These are phyloP conservation scores for Drosophila triauraria DNA, from an alignment of 1,140 invertebrate genomes.

Conservation along the genomic window DNA sequence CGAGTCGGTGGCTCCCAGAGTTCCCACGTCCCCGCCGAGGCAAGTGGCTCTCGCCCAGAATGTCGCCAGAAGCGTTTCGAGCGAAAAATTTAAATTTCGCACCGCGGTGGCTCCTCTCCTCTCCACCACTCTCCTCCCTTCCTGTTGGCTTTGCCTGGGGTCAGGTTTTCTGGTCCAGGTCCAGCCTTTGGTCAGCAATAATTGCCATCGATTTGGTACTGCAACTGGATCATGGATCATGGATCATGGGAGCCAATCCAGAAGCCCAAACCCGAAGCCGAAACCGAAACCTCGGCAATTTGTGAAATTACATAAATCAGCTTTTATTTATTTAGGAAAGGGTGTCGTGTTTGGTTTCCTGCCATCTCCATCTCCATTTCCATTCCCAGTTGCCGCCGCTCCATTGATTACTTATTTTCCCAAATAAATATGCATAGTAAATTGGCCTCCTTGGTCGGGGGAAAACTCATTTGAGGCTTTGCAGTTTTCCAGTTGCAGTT, in stretches of 20 bases:
- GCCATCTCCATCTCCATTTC: slow-evolving; percentile 31
- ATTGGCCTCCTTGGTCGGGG: slow-evolving; percentile 46
- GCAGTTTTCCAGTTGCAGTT: slow-evolving; percentile 20
- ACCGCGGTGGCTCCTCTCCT: slow-evolving; percentile 46
- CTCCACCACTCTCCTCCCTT: background rate
- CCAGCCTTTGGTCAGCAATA: slow-evolving; percentile 39
- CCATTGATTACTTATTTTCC: slow-evolving; percentile 81
- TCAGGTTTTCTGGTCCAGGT: slow-evolving; percentile 48
- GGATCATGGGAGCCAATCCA: slow-evolving; percentile 47
- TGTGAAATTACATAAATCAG: slow-evolving; percentile 82
- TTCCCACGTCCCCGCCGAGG: slow-evolving; percentile 65
- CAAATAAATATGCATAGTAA: slow-evolving; percentile 83
- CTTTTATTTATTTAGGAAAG: slow-evolving; percentile 78
- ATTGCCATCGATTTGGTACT: slow-evolving; percentile 70
- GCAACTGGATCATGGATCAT: slow-evolving; percentile 41
- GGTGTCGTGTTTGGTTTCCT: slow-evolving; percentile 61
- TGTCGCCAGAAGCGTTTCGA: slow-evolving; percentile 82
- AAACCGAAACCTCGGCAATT: slow-evolving; percentile 47
- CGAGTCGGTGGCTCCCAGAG: slow-evolving; percentile 39
- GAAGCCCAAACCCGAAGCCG: slow-evolving; percentile 6
- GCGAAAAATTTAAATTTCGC: slow-evolving; percentile 83
- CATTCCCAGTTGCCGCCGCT: slow-evolving; percentile 4
- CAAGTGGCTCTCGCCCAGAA: slow-evolving; percentile 49
- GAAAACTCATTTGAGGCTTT: slow-evolving; percentile 66
- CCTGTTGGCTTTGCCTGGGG: slow-evolving; percentile 42